Conservation (phyloP, 2,888 invertebrate genomes). For the Cataglyphis albicans region DNA sequence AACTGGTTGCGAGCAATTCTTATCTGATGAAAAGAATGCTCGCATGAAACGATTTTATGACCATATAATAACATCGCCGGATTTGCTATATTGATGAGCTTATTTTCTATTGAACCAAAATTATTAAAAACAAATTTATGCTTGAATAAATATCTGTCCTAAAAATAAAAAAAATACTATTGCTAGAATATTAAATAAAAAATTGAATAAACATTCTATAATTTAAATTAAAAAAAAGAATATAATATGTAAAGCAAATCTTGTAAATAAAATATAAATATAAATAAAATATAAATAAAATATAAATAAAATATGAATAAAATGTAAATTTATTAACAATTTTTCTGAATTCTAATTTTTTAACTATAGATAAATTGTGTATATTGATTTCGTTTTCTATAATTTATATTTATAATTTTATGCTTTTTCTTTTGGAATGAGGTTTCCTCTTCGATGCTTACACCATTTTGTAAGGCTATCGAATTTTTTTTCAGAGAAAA, state of each 20-base stretch:
- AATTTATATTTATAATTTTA: background rate
- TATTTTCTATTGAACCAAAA: conserved; percentile 22
- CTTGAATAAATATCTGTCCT: background rate
- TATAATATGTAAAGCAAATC: background rate
- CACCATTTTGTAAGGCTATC: background rate
- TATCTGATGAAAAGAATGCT: conserved; percentile 38
- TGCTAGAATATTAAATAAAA: background rate
- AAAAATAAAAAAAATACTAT: background rate
- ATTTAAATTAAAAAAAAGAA: background rate
- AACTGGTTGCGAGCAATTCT: conserved; percentile 21
- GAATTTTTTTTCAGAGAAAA: background rate
- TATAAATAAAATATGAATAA: no score
- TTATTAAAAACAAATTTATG: background rate
- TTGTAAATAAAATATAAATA: background rate
- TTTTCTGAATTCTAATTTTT: background rate
- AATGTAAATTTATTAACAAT: background rate
- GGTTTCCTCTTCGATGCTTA: background rate
- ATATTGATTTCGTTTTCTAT: background rate
- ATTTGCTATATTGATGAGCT: conserved; percentile 14
- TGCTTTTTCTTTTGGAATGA: background rate
- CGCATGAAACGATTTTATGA: conserved; percentile 36
- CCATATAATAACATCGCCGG: background rate
- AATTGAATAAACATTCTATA: background rate
- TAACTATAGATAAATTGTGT: background rate
- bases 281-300: no score